phyloP scores from a whole-genome alignment of 1,140 invertebrate species.

The Galleria mellonella region DNA sequence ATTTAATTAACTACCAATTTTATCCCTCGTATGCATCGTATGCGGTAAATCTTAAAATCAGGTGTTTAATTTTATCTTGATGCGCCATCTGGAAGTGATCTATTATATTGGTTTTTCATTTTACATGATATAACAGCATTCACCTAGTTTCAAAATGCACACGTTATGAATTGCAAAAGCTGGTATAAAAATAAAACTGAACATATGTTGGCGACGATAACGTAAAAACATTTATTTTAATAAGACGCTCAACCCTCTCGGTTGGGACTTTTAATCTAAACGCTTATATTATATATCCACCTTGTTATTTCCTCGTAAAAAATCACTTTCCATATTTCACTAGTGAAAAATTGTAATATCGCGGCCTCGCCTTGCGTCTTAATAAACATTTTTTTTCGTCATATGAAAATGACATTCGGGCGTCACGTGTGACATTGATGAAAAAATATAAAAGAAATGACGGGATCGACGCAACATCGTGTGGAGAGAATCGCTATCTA shows the following conservation, averaged over 20 bases:
- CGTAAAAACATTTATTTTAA: constrained; percentile 8
- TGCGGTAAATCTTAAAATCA: no score
- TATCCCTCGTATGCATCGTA: no score
- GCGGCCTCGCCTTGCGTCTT: constrained; percentile 47
- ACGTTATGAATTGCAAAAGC: no score
- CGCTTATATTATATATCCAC: constrained; percentile 26
- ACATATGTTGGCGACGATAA: background rate
- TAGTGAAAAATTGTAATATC: constrained; percentile 71
- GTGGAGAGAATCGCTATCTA: constrained; percentile 20
- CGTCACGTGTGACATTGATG: constrained; percentile 73
- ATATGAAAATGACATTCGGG: constrained; percentile 70
- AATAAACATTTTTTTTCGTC: constrained; percentile 71
- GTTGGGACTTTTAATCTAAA: constrained; percentile 51
- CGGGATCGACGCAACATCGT: constrained; percentile 53
- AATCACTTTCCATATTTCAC: constrained; percentile 72
- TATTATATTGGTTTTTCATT: no score
- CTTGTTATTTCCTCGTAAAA: constrained; percentile 71
- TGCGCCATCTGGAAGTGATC: no score
- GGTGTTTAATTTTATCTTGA: no score
- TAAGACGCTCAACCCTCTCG: constrained; percentile 18
- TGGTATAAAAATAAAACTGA: no score
- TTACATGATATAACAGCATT: background rate
- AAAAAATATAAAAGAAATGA: constrained; percentile 73
- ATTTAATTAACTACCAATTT: no score
- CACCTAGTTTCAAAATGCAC: no score